These are phyloP conservation scores for Phyllotreta cruciferae DNA, from an alignment of 2,888 invertebrate species.

Conservation along the genomic window DNA sequence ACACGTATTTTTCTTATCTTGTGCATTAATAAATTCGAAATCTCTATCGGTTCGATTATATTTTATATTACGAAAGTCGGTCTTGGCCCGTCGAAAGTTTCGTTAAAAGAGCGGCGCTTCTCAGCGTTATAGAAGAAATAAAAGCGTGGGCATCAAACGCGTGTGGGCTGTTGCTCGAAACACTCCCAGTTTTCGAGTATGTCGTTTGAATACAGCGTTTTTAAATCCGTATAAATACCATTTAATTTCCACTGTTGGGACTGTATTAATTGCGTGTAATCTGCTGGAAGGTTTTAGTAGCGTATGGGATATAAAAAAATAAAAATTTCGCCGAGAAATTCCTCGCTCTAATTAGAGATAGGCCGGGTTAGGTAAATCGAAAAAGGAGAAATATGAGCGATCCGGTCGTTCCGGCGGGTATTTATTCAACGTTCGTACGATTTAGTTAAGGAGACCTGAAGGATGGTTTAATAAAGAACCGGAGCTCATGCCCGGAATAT, in stretches of 20 bases:
- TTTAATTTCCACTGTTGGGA: slow-evolving; percentile 27
- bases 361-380: slow-evolving; percentile 15
- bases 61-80: neutral
- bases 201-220: slow-evolving; percentile 48
- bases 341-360: slow-evolving; percentile 23
- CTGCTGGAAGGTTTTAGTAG: too few species aligned
- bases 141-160: slow-evolving; percentile 47
- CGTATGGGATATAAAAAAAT: too few species aligned
- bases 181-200: slow-evolving; percentile 53
- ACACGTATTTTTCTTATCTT: neutral
- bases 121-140: slow-evolving; percentile 35
- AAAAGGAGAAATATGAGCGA: slow-evolving; percentile 34
- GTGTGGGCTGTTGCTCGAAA: slow-evolving; percentile 49
- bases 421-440: slow-evolving; percentile 37
- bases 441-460: slow-evolving; percentile 37
- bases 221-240: slow-evolving; percentile 45
- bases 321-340: slow-evolving; percentile 16
- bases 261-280: neutral
- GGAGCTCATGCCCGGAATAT: slow-evolving; percentile 34
- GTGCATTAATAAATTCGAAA: neutral
- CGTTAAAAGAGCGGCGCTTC: slow-evolving; percentile 44
- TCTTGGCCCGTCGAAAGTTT: slow-evolving; percentile 27
- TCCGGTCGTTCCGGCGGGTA: slow-evolving; percentile 19
- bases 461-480: slow-evolving; percentile 40
- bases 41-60: neutral